Evolutionary conservation across 2,113 vertebrate genomes (phyloP).

Genomic region (Datnioides undecimradiatus): DNA sequence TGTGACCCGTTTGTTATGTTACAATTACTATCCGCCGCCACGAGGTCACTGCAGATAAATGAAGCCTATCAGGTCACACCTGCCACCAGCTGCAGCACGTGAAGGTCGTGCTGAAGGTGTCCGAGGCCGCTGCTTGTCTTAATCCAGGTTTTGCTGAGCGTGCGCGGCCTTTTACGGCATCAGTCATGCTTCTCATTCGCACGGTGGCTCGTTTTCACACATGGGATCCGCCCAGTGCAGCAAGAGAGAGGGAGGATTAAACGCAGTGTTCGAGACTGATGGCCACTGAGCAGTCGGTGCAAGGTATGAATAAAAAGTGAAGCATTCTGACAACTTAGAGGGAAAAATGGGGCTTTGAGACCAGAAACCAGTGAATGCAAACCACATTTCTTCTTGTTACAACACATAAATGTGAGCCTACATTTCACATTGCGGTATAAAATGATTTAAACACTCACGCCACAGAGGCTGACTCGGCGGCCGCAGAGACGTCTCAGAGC

Average conservation of each 20-base stretch:
- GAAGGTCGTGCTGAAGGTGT: not conserved
- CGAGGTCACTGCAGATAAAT: constrained; percentile 13
- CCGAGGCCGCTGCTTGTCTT: not conserved
- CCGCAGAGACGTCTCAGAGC: constrained; percentile 80
- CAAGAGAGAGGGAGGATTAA: constrained; percentile 7
- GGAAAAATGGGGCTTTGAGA: not conserved
- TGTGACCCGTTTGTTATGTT: not conserved
- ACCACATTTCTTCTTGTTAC: too few relatives aligned
- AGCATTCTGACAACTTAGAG: not conserved
- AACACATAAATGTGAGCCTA: not conserved
- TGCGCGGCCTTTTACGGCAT: not conserved
- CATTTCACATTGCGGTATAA: not conserved
- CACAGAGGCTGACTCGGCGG: constrained; percentile 87
- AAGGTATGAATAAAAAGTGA: not conserved
- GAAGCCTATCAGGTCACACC: constrained; percentile 7
- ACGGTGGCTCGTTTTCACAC: constrained; percentile 1
- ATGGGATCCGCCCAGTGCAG: not conserved
- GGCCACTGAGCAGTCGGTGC: not conserved
- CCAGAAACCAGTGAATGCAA: too few relatives aligned
- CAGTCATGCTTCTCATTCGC: not conserved
- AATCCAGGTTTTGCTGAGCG: constrained; percentile 14
- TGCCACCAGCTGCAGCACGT: not conserved
- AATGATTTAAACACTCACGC: constrained; percentile 86
- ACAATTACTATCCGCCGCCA: not conserved
- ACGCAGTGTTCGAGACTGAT: not conserved